Evolutionary conservation across 2,113 vertebrate species (phyloP), one percentile per base, ranked within the genome.

Genomic region (Erythrolamprus reginae): DNA sequence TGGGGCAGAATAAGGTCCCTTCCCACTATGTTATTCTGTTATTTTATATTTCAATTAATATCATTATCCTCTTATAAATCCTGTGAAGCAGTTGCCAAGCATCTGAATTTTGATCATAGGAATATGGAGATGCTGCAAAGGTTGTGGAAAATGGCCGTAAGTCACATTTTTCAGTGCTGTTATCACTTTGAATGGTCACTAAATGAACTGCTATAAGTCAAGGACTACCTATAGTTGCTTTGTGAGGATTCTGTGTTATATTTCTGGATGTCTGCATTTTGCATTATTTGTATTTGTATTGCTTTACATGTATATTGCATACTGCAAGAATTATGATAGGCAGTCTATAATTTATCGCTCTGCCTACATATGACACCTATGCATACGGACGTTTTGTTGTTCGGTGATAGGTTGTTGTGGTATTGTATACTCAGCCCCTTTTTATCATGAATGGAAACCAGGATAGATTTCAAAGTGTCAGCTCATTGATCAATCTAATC

Each of bases 401-500:
- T 86, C 84, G n/a, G 19, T n/a, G 47, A 51, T 28, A 86, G n/a
- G 26, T 51, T 51, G 24, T 45, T 47, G 4, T 47, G 19, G 9
- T 47, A 48, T 83, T 83, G 45, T 24, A 84, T 84, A 47, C 26
- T 50, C 47, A 84, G 92, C 93, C n/a, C 0, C 70, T 91, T 77
- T 88, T 48, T 92, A 45, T 93, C 92, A 51, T 38, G 38, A 23
- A 55, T 38, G 0, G 24, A 52, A 45, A 26, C 89, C 82, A 89
- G 38, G 15, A 38, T 19, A 45, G 45, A 9, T 84, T 55, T 88
- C 58, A 88, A 50, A 7, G 1, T 77, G 86, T 84, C 95, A 90
- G 93, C 91, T 93, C 9, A 89, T 50, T 90, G 85, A 90, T 89
- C 53, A 89, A 88, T 83, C 17, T 82, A 23, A n/a, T 84, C 86